Base-by-base conservation (phyloP, 2,797 vertebrate species). In the Brachyrhaphis roseni region DNA sequence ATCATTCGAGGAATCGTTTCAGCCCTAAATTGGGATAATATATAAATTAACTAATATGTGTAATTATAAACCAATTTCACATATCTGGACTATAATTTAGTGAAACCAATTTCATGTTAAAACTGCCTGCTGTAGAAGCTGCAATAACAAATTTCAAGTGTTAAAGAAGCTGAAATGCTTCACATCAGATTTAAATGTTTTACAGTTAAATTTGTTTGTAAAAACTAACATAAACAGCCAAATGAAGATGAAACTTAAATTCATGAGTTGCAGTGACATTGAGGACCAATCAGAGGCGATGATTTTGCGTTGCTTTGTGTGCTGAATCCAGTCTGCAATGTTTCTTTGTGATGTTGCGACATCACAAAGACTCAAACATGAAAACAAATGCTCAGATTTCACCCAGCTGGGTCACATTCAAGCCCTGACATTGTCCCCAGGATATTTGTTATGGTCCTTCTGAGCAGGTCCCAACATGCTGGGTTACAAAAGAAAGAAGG, bases 391-490 rank as follows among this genome's bases (percentile, higher is more conserved):
- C 71, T 90, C 86, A 45, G 4, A 64, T 88, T 91, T 78, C 86
- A 86, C 82, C 36, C 86, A 78, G 79, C 80, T 83, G 74, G 72
- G 78, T 82, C 85, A 51, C 77, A 49, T 85, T 90, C 88, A 90
- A 88, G 78, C 79, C 72, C 74, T 62, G 76, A 82, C 84, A 77
- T 45, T 82, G 83, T 87, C 84, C 84, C 39, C 86, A 46, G 74
- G 70, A 75, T 75, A 79, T 81, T 84, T 87, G 70, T 80, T 13
- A 31, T 10, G 43, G 39, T 84, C 34, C 72, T 82, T 80, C 10
- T 43, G 71, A n/a, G 75, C 86, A 85, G 77, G 93, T 90, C 89
- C 90, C 80, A 87, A 79, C 94, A 89, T 87, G 92, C 84, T 62
- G 23, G 74, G 71, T 74, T 57, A 75, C 89, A 84, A 88, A 75